A percentile compares a stretch with the other conserved stretches of the same genome.
Conservation (phyloP, 2,113 vertebrate genomes). For the Corythornis vintsioides region DNA sequence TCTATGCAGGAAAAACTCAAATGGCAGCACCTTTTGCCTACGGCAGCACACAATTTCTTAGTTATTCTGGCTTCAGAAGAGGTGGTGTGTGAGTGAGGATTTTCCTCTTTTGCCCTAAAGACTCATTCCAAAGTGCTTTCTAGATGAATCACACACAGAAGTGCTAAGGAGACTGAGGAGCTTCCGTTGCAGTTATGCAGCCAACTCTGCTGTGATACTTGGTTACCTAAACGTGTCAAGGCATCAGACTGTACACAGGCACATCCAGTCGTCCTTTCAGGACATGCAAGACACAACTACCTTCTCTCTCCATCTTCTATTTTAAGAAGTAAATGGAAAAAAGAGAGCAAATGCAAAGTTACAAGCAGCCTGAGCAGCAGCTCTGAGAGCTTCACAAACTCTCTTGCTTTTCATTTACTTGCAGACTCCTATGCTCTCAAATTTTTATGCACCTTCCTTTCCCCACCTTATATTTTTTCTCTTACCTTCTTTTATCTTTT, state of each 20-base stretch:
- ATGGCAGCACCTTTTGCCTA: neutral
- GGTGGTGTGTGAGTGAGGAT: neutral
- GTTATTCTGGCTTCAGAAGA: neutral
- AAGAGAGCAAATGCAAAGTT: neutral
- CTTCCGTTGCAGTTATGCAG: neutral
- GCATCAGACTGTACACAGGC: neutral
- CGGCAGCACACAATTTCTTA: neutral
- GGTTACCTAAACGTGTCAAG: neutral
- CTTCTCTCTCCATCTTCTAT: neutral
- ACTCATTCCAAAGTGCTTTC: neutral
- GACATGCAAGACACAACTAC: neutral
- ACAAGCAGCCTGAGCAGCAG: neutral
- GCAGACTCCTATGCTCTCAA: neutral
- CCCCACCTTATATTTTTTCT: neutral
- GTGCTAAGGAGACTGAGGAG: rapidly evolving
- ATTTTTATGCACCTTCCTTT: neutral
- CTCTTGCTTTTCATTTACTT: neutral
- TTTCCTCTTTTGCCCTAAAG: neutral
- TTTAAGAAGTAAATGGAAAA: neutral
- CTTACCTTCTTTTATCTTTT: neutral
- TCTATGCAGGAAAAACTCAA: neutral
- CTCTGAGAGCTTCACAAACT: neutral
- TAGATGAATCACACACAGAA: neutral
- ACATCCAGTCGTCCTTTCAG: neutral
- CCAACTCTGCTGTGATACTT: neutral